Percentiles rank a stretch among this genome's conserved stretches.
These are phyloP conservation scores for Catocala nupta DNA, from an alignment of 2,888 invertebrate species.

Conservation along the genomic window DNA sequence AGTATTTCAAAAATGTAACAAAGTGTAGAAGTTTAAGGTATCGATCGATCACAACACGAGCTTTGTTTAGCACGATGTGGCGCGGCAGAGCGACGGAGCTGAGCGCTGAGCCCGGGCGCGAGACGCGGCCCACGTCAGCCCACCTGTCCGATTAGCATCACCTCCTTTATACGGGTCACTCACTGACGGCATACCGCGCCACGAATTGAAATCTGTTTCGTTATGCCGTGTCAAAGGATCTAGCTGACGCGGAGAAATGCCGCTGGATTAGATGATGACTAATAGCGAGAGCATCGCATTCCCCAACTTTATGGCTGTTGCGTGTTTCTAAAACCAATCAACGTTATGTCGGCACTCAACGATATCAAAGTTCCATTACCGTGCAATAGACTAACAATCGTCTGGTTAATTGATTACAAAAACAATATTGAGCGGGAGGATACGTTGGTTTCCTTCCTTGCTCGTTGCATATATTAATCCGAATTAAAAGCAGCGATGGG, in stretches of 20 bases:
- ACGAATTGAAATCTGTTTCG: conserved; percentile 84
- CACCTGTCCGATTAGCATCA: conserved; percentile 86
- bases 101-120: conserved; percentile 50
- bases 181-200: conserved; percentile 73
- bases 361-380: conserved; percentile 75
- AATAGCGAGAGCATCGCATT: conserved; percentile 64
- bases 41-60: conserved; percentile 73
- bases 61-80: conserved; percentile 59
- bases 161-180: conserved; percentile 80
- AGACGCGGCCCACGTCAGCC: conserved; percentile 70
- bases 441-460: conserved; percentile 66
- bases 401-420: conserved; percentile 80
- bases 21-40: conserved; percentile 62
- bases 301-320: conserved; percentile 61
- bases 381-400: conserved; percentile 68
- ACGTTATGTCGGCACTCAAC: conserved; percentile 76
- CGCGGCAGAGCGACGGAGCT: conserved; percentile 42
- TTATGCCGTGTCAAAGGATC: conserved; percentile 80
- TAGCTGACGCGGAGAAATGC: conserved; percentile 75
- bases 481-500: conserved; percentile 80
- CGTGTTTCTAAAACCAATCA: conserved; percentile 79
- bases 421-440: conserved; percentile 63
- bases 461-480: conserved; percentile 80
- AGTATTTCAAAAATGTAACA: conserved; percentile 54
- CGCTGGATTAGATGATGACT: conserved; percentile 78